These are phyloP conservation scores for Andricus quercusramuli DNA, from an alignment of 2,888 invertebrate genomes.

Conservation along the genomic window DNA sequence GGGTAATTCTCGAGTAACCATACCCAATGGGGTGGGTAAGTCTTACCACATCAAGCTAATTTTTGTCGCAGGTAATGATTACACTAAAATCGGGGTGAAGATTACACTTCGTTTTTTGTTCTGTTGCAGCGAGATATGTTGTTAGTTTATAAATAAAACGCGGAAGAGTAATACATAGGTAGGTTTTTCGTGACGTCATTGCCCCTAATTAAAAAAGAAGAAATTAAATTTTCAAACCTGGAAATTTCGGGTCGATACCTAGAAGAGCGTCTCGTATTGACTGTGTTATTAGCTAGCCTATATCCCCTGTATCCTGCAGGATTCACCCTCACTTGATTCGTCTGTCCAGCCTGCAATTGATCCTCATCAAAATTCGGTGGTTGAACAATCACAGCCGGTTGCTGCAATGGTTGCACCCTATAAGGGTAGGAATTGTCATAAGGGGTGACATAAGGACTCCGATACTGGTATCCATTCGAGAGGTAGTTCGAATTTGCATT, in stretches of 20 bases:
- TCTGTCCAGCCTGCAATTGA: constrained; percentile 44
- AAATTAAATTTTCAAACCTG: constrained; percentile 15
- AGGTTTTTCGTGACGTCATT: no score
- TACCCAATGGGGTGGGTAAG: no score
- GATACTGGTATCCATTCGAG: constrained; percentile 56
- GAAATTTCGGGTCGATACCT: constrained; percentile 31
- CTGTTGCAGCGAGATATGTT: no score
- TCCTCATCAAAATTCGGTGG: constrained; percentile 59
- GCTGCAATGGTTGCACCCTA: constrained; percentile 49
- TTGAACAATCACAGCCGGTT: constrained; percentile 59
- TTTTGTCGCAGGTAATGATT: no score
- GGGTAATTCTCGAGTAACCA: no score
- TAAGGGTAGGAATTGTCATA: constrained; percentile 56
- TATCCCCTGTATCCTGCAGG: constrained; percentile 20
- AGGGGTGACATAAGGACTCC: constrained; percentile 55
- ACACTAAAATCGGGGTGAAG: no score
- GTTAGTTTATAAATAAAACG: no score
- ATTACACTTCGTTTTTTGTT: no score
- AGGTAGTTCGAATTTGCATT: constrained; percentile 64
- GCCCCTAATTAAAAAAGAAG: neutral
- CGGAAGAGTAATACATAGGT: no score
- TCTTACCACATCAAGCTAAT: no score
- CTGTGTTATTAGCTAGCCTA: constrained; percentile 13
- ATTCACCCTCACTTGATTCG: constrained; percentile 39
- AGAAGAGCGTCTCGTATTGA: constrained; percentile 22